phyloP scores from a whole-genome alignment of 2,113 vertebrate species.

The Petrocephalus zakoni region DNA sequence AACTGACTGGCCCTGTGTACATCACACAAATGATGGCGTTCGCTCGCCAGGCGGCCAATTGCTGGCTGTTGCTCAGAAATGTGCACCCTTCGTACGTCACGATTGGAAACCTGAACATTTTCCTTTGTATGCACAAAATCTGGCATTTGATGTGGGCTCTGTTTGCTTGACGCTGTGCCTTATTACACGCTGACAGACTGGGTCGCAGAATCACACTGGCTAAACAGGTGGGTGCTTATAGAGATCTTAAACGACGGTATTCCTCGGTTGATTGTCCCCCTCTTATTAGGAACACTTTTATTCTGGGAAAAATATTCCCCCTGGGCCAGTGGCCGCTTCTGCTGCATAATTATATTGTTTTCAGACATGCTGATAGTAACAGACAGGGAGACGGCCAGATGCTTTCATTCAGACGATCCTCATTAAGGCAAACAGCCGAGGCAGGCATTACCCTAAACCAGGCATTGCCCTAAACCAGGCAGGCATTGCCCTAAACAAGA shows the following conservation, averaged over 20 bases:
- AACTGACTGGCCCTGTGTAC: neutral
- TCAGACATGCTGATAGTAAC: neutral
- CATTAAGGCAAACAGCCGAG: neutral
- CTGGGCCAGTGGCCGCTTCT: neutral
- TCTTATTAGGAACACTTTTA: slow-evolving; percentile 8
- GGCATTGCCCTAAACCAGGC: neutral
- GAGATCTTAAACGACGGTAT: slow-evolving; percentile 7
- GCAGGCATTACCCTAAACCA: neutral
- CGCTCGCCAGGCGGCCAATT: neutral
- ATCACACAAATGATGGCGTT: neutral
- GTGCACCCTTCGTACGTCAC: slow-evolving; percentile 14
- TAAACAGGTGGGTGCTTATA: neutral
- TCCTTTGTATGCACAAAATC: slow-evolving; percentile 7
- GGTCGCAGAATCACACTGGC: neutral
- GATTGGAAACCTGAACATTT: slow-evolving; percentile 21
- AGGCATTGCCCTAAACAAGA: neutral
- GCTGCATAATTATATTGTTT: neutral
- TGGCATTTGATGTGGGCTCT: neutral
- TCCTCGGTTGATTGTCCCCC: neutral
- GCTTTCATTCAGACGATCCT: neutral
- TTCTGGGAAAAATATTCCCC: neutral
- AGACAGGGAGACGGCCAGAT: neutral
- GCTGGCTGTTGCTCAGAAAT: neutral
- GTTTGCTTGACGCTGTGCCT: neutral
- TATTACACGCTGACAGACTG: neutral